phyloP scores from a whole-genome alignment of 1,140 invertebrate genomes.

The Tigriopus japonicus region DNA sequence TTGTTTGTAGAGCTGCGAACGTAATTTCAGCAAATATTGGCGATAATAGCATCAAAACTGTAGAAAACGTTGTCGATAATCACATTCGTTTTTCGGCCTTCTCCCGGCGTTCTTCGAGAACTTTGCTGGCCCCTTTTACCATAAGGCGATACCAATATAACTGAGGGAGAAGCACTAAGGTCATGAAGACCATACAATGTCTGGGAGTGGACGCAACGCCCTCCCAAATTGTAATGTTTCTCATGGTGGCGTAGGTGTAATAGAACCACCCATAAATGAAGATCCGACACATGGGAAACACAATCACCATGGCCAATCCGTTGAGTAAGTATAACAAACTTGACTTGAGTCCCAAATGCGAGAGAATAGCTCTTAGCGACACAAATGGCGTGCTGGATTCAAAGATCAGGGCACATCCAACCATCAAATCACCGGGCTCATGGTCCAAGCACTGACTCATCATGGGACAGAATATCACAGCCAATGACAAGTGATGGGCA shows the following conservation, averaged over 20 bases:
- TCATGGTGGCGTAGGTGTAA: background rate
- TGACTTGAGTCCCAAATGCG: background rate
- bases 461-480: background rate
- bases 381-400: slow-evolving; percentile 5
- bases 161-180: background rate
- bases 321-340: background rate
- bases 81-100: no score
- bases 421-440: background rate
- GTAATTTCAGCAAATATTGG: no score
- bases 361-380: slow-evolving; percentile 1
- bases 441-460: background rate
- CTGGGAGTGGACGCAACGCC: background rate
- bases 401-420: background rate
- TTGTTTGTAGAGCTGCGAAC: no score
- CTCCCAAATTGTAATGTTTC: background rate
- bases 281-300: slow-evolving; percentile 7
- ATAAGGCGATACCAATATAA: slow-evolving; percentile 6
- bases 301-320: slow-evolving; percentile 1
- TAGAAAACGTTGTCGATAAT: no score
- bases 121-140: slow-evolving; percentile 2
- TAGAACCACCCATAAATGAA: slow-evolving; percentile 5
- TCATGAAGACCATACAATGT: background rate
- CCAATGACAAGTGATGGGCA: background rate
- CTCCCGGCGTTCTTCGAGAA: background rate
- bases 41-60: no score